Conservation (phyloP, 2,888 invertebrate species). For the Pterostichus niger region DNA sequence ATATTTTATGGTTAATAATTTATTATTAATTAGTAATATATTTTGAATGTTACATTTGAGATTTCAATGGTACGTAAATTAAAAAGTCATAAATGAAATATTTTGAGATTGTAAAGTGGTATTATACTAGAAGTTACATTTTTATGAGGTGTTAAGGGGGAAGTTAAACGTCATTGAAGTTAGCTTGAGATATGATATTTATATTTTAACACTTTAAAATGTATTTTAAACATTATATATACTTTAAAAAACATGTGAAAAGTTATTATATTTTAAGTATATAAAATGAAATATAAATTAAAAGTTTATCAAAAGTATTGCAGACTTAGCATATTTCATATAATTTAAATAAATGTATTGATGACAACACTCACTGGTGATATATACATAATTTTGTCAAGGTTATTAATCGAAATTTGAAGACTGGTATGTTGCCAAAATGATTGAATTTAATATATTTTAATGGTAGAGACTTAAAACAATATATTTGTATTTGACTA, state of each 20-base stretch:
- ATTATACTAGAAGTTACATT: background rate
- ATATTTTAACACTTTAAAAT: constrained; percentile 52
- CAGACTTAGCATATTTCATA: constrained; percentile 37
- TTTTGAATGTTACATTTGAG: background rate
- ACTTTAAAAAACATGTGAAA: constrained; percentile 45
- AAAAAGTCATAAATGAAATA: constrained; percentile 31
- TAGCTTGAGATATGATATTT: constrained; percentile 21
- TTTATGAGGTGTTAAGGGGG: constrained; percentile 47
- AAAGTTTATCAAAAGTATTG: constrained; percentile 40
- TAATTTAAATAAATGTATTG: constrained; percentile 59
- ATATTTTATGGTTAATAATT: constrained; percentile 6
- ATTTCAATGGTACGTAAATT: constrained; percentile 16
- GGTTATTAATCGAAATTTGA: constrained; percentile 59
- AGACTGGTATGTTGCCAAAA: constrained; percentile 61
- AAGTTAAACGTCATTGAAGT: constrained; percentile 57
- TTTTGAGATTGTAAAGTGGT: constrained; percentile 24
- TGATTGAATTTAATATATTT: constrained; percentile 41
- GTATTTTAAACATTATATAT: constrained; percentile 8
- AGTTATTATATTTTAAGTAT: constrained; percentile 12
- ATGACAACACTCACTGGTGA: constrained; percentile 56
- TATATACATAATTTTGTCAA: constrained; percentile 52
- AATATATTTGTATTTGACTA: constrained; percentile 35
- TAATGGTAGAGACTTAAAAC: constrained; percentile 22
- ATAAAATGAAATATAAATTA: constrained; percentile 49
- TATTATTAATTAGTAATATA: constrained; percentile 3